phyloP scores from a whole-genome alignment of 2,888 invertebrate genomes.

The Halictus quadricinctus region DNA sequence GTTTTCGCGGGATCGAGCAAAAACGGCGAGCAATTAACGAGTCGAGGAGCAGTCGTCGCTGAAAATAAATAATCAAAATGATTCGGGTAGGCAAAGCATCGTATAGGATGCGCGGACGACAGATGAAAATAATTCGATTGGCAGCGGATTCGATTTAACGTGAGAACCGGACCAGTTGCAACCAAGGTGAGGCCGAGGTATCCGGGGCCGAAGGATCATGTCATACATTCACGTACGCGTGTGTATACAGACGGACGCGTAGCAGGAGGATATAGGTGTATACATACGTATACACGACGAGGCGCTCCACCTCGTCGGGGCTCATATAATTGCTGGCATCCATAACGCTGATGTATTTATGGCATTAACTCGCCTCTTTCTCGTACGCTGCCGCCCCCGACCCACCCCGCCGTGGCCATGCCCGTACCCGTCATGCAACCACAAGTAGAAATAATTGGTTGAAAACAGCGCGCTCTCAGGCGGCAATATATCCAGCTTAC shows the following conservation, averaged over 20 bases:
- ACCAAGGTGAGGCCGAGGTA: slow-evolving; percentile 72
- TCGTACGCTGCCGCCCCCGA: slow-evolving; percentile 79
- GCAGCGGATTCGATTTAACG: slow-evolving; percentile 74
- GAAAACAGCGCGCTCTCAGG: slow-evolving; percentile 81
- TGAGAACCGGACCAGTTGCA: slow-evolving; percentile 78
- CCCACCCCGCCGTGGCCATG: slow-evolving; percentile 78
- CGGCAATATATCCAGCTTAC: slow-evolving; percentile 82
- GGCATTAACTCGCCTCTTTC: slow-evolving; percentile 82
- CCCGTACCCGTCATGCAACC: slow-evolving; percentile 85
- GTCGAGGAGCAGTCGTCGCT: neutral
- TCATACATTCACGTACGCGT: slow-evolving; percentile 69
- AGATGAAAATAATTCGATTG: slow-evolving; percentile 75
- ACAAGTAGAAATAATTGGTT: slow-evolving; percentile 82
- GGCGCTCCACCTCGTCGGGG: slow-evolving; percentile 79
- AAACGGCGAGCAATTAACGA: neutral
- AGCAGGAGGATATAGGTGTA: slow-evolving; percentile 40
- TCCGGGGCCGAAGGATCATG: slow-evolving; percentile 77
- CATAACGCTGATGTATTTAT: slow-evolving; percentile 82
- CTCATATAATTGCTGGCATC: slow-evolving; percentile 82
- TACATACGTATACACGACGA: slow-evolving; percentile 57
- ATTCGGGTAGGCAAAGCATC: neutral
- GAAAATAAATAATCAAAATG: neutral
- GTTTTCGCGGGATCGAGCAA: neutral
- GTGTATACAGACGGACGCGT: slow-evolving; percentile 33
- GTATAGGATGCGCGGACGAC: slow-evolving; percentile 42